Evolutionary conservation across 2,113 vertebrate genomes (phyloP), one percentile per base, ranked within the genome.

Genomic region (Malurus elegans): DNA sequence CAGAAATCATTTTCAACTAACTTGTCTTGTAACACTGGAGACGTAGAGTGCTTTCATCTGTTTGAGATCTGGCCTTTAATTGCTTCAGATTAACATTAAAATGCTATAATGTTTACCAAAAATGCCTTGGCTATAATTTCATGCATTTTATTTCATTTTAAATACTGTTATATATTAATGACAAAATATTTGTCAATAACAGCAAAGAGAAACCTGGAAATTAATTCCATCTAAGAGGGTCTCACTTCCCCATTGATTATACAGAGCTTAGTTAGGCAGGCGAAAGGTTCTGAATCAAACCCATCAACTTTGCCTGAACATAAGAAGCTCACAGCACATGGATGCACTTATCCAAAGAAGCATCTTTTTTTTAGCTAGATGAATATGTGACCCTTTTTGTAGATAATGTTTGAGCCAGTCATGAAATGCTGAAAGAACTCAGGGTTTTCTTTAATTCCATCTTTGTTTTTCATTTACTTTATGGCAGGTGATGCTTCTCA

Each of bases 71-170:
- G 56, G 70, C 73, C 70, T 95, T 94, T 86, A 90, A 79, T 90
- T 93, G 81, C 86, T 95, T 76, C 45, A 58, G 82, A 82, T 82
- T 76, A 95, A 90, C 64, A 85, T 80, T 45, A 92, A 94, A 91
- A 75, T 0, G 4, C 29, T 60, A 34, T 79, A 76, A 84, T 85
- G 84, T 82, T 86, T 50, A 86, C 80, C 29, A 87, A 92, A 97
- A 87, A 72, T 61, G 54, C 50, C 38, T 81, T 61, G 18, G 36
- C 44, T 84, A 76, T 78, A 62, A 95, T 93, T 95, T 91, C 23
- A 62, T 47, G 66, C 58, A 51, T 53, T 86, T 96, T 82, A 92
- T 92, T 94, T 95, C 11, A 62, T 79, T 95, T 96, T 92, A 82
- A 57, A 74, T 67, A 73, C n/a, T 42, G 26, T 34, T 72, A 67